Evolutionary conservation across 64 coral and sea anemone genomes (phyloP).

Genomic region (Catalaphyllia jardinei): DNA sequence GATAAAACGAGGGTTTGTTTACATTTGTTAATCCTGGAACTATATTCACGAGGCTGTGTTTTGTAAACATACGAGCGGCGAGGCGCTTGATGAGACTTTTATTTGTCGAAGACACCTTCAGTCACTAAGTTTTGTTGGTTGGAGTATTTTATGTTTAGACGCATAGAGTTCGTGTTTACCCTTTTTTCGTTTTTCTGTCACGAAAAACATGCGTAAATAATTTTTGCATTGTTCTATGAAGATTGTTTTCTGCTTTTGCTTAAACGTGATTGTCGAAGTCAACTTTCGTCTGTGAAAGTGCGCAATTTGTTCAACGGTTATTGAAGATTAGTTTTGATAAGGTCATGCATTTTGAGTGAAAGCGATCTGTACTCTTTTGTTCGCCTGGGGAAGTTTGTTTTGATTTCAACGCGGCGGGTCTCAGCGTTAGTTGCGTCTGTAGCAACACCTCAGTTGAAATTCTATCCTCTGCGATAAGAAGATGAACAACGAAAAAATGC

Average conservation of each 20-base stretch:
- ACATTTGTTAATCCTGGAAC: not conserved
- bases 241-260: not conserved
- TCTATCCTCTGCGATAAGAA: not conserved
- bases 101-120: not conserved
- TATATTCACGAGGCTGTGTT: not conserved
- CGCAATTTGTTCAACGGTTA: not conserved
- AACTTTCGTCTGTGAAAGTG: not conserved
- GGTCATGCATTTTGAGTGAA: not conserved
- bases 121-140: constrained; percentile 10
- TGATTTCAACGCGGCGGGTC: not conserved
- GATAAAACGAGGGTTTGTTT: not conserved
- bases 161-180: not conserved
- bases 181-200: not conserved
- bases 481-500: not conserved
- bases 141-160: not conserved
- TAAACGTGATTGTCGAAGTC: not conserved
- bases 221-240: not conserved
- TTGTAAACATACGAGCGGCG: not conserved
- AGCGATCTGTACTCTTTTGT: not conserved
- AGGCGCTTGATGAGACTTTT: not conserved
- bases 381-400: not conserved
- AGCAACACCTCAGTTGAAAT: not conserved
- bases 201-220: not conserved
- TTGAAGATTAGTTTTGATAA: not conserved
- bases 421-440: not conserved